Conservation (phyloP, 2,888 invertebrate genomes). For the Spilosoma lubricipeda region DNA sequence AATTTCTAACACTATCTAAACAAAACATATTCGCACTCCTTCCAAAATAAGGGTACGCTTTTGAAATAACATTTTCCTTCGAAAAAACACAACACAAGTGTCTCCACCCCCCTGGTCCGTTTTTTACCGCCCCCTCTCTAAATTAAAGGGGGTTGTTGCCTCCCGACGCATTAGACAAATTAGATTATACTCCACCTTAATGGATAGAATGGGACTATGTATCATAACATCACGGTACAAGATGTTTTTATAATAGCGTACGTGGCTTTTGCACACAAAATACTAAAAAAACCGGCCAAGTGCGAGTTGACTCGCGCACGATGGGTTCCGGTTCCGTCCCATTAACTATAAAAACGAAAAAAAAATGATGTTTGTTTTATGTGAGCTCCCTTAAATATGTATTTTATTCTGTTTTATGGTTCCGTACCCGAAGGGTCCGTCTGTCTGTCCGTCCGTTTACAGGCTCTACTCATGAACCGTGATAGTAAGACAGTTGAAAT, state of each 20-base stretch:
- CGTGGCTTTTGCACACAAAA: background rate
- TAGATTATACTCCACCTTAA: constrained; percentile 47
- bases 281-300: background rate
- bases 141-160: constrained; percentile 36
- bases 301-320: no score
- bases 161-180: constrained; percentile 53
- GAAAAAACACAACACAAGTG: constrained; percentile 15
- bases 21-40: background rate
- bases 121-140: constrained; percentile 23
- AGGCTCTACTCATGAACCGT: no score
- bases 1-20: background rate
- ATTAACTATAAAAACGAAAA: no score
- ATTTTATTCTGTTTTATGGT: no score
- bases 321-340: no score
- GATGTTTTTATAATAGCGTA: constrained; percentile 5
- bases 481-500: no score
- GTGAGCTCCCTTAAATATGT: no score
- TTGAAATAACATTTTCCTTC: constrained; percentile 22
- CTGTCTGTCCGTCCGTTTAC: no score
- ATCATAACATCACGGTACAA: constrained; percentile 12
- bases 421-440: no score
- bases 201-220: constrained; percentile 25
- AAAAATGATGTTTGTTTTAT: no score
- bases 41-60: constrained; percentile 4
- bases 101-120: constrained; percentile 9